Evolutionary conservation across 2,113 vertebrate species (phyloP), one percentile per base, ranked within the genome.

Genomic region (Perca flavescens): DNA sequence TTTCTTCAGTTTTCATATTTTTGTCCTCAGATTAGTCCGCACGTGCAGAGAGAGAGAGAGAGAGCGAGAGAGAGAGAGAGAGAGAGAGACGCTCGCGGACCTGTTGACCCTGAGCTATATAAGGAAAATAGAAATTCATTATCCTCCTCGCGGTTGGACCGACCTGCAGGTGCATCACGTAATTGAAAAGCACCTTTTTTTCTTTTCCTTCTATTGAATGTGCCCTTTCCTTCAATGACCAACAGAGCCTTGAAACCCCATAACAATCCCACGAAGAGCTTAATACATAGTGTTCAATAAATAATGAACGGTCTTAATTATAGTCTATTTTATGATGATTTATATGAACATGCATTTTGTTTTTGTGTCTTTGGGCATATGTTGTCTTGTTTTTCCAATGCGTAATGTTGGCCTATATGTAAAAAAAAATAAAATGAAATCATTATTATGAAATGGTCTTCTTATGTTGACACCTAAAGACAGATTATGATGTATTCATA

Each of bases 81-180:
- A 47, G 54, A 71, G 36, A 71, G 25, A 34, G 0, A 5, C 47
- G 31, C 47, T 17, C 36, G 8, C 40, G 31, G 73, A 91, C 87
- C 87, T 88, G 84, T 86, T 89, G 83, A 86, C 80, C 84, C 69
- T 31, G 46, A 79, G 85, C 53, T 52, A 61, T 50, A 49, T 16
- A 34, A 19, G 36, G 60, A 75, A 80, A 85, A 86, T 8, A 58
- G 46, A 60, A 67, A 71, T 73, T 28, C 49, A 80, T 75, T 46
- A 75, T 40, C 43, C 50, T 7, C 46, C 53, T 60, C n/a, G 62
- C 47, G 22, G 63, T 31, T 43, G 58, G n/a, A 68, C 4, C 12
- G 54, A 74, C 28, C 64, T 63, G 72, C 75, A 11, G 34, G 52
- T 53, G 58, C 63, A n/a, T 66, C 80, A 57, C 46, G n/a, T 79